These are phyloP conservation scores for Trichogramma pretiosum DNA, from an alignment of 1,140 invertebrate species.

Conservation along the genomic window DNA sequence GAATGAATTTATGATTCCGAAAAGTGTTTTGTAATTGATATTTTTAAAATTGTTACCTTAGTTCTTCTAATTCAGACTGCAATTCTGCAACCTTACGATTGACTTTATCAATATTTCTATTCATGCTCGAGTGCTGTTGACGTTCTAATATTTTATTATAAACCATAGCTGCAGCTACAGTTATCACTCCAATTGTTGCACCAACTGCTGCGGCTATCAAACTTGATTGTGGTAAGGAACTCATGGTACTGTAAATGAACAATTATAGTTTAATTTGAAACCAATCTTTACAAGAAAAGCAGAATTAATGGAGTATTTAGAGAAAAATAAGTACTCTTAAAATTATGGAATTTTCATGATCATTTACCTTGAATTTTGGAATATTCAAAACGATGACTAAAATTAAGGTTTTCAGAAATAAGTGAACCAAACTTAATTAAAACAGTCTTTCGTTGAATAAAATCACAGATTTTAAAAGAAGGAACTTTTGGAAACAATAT, in stretches of 20 bases:
- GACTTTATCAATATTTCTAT: slow-evolving; percentile 33
- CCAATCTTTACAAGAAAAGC: background rate
- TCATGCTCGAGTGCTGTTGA: slow-evolving; percentile 45
- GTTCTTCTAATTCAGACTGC: slow-evolving; percentile 32
- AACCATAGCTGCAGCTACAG: slow-evolving; percentile 54
- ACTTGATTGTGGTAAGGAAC: slow-evolving; percentile 24
- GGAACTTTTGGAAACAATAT: too few relatives aligned
- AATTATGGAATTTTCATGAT: too few relatives aligned
- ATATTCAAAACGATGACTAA: too few relatives aligned
- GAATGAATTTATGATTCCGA: slow-evolving; percentile 4
- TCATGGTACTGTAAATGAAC: slow-evolving; percentile 29
- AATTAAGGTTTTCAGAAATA: too few relatives aligned
- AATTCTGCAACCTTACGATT: slow-evolving; percentile 32
- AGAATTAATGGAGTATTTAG: too few relatives aligned
- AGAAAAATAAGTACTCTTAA: too few relatives aligned
- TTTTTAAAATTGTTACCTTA: slow-evolving; percentile 25
- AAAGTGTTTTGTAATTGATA: slow-evolving; percentile 2
- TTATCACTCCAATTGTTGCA: slow-evolving; percentile 53
- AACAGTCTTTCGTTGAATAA: too few relatives aligned
- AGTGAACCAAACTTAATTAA: too few relatives aligned
- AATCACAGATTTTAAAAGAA: too few relatives aligned
- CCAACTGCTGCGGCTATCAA: slow-evolving; percentile 36
- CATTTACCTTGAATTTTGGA: too few relatives aligned
- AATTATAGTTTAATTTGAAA: background rate
- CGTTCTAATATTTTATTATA: slow-evolving; percentile 54